phyloP scores from a whole-genome alignment of 2,797 vertebrate genomes.

The Chelon auratus region DNA sequence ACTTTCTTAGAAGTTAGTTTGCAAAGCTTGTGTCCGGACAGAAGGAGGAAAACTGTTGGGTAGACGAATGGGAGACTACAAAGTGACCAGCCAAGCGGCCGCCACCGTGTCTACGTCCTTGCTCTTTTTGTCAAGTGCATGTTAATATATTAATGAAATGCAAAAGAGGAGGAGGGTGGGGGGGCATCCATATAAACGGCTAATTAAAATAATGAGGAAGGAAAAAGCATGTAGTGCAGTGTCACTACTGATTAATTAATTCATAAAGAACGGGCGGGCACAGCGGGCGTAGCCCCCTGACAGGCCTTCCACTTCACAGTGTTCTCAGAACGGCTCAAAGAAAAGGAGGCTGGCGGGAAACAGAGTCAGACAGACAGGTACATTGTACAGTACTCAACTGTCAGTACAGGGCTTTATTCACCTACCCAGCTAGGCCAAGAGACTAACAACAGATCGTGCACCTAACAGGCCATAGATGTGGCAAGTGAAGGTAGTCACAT shows the following conservation, averaged over 20 bases:
- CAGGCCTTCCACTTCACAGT: conserved; percentile 59
- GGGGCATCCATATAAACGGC: conserved; percentile 90
- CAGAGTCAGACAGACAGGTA: conserved; percentile 59
- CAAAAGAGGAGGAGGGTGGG: conserved; percentile 77
- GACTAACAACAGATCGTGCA: conserved; percentile 10
- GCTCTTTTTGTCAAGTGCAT: conserved; percentile 84
- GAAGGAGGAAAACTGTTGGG: conserved; percentile 46
- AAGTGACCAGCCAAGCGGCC: conserved; percentile 79
- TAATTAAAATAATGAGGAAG: conserved; percentile 96
- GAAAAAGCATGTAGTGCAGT: conserved; percentile 92
- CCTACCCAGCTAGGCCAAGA: conserved; percentile 19
- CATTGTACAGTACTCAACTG: conserved; percentile 48
- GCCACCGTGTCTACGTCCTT: conserved; percentile 73
- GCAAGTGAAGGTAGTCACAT: background rate
- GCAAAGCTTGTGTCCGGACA: conserved; percentile 40
- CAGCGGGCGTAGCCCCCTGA: conserved; percentile 77
- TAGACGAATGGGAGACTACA: conserved; percentile 68
- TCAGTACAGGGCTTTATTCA: conserved; percentile 42
- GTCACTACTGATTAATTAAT: conserved; percentile 95
- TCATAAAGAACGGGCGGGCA: conserved; percentile 86
- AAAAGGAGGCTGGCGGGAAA: conserved; percentile 54
- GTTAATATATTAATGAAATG: conserved; percentile 92
- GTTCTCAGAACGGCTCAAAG: conserved; percentile 63
- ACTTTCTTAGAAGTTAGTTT: conserved; percentile 74
- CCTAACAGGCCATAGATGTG: conserved; percentile 30